Conservation (phyloP, 2,888 invertebrate genomes). For the Melanophora roralis region DNA sequence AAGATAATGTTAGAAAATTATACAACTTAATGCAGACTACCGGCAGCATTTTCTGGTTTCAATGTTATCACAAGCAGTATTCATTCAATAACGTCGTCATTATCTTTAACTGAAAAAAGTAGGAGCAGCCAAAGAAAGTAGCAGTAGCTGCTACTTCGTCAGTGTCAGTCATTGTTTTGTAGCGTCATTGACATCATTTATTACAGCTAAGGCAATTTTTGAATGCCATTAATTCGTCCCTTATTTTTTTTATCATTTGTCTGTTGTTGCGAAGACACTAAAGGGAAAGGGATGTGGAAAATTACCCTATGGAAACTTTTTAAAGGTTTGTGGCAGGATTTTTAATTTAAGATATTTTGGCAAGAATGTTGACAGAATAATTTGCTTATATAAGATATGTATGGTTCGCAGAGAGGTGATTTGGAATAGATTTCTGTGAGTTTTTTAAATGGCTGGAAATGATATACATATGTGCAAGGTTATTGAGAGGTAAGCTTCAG, state of each 20-base stretch:
- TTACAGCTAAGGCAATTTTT: slow-evolving; percentile 64
- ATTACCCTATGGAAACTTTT: neutral
- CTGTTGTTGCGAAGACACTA: neutral
- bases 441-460: no score
- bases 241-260: slow-evolving; percentile 56
- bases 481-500: no score
- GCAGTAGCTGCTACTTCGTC: neutral
- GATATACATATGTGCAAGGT: no score
- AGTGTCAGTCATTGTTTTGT: slow-evolving; percentile 25
- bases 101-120: slow-evolving; percentile 41
- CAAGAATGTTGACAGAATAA: no score
- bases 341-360: no score
- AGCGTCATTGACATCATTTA: slow-evolving; percentile 61
- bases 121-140: slow-evolving; percentile 64
- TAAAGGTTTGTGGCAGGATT: no score
- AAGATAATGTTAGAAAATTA: slow-evolving; percentile 15
- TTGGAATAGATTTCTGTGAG: no score
- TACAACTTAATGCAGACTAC: slow-evolving; percentile 65
- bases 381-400: no score
- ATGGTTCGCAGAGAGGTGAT: no score
- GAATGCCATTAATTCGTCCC: slow-evolving; percentile 17
- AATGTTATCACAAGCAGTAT: slow-evolving; percentile 28
- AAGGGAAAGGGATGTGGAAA: neutral
- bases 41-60: slow-evolving; percentile 70
- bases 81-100: slow-evolving; percentile 38